Conservation (phyloP, 2,797 vertebrate genomes). For the Neosilurus hyrtlii region DNA sequence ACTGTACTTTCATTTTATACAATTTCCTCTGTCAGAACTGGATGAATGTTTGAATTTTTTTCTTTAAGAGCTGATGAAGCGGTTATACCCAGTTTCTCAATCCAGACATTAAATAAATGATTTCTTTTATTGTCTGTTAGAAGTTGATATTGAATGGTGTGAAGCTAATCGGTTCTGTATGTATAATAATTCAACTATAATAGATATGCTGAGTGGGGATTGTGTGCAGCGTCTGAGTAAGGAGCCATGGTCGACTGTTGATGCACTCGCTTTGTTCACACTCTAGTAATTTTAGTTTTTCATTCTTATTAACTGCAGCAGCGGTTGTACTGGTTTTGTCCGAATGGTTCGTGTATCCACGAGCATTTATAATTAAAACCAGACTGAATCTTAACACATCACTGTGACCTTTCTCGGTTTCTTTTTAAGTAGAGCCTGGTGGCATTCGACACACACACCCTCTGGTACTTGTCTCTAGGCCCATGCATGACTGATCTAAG, state of each 20-base stretch:
- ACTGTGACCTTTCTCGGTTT: neutral
- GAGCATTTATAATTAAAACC: slow-evolving; percentile 34
- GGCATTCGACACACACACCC: neutral
- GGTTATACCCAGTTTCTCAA: slow-evolving; percentile 18
- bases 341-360: neutral
- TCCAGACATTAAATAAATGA: neutral
- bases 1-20: neutral
- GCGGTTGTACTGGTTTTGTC: neutral
- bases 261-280: slow-evolving; percentile 54
- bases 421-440: neutral
- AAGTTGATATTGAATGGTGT: slow-evolving; percentile 28
- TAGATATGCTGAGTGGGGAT: neutral
- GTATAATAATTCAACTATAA: neutral
- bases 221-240: neutral
- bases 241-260: neutral
- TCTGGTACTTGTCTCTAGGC: neutral
- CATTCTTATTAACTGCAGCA: slow-evolving; percentile 10
- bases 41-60: neutral
- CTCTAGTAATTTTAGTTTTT: slow-evolving; percentile 37
- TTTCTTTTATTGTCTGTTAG: slow-evolving; percentile 34
- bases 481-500: too few species aligned
- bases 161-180: slow-evolving; percentile 14
- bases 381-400: slow-evolving; percentile 4
- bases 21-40: neutral
- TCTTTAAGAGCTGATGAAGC: slow-evolving; percentile 10